These are phyloP conservation scores for Bubo bubo DNA, from an alignment of 2,113 vertebrate species.

Conservation along the genomic window DNA sequence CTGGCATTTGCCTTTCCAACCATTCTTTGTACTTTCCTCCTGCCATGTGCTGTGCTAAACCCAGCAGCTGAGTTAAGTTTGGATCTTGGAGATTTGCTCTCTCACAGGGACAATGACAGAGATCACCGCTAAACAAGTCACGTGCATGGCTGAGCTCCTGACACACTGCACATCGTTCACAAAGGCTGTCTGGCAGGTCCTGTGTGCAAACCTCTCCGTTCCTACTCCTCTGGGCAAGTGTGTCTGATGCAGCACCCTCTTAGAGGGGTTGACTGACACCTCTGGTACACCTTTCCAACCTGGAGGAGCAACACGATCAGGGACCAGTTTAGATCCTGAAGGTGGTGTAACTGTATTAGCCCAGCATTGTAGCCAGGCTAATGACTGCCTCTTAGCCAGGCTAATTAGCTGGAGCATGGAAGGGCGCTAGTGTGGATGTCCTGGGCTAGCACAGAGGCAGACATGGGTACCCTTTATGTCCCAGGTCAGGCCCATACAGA, in stretches of 20 bases:
- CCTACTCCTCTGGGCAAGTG: not conserved
- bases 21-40: not conserved
- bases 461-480: not conserved
- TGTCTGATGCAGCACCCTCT: not conserved
- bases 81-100: not conserved
- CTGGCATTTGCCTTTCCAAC: not conserved
- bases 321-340: not conserved
- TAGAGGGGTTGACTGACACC: not conserved
- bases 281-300: not conserved
- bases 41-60: not conserved
- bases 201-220: rapidly evolving
- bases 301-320: not conserved
- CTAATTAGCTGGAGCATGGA: not conserved
- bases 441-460: not conserved
- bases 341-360: not conserved
- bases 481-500: not conserved
- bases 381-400: not conserved
- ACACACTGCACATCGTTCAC: not conserved
- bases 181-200: not conserved
- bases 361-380: not conserved
- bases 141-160: not conserved
- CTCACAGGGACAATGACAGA: not conserved
- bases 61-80: not conserved
- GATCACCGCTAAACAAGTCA: not conserved
- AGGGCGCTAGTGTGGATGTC: not conserved